Base-by-base conservation (phyloP, 2,113 vertebrate species). In the Ameiurus melas region DNA sequence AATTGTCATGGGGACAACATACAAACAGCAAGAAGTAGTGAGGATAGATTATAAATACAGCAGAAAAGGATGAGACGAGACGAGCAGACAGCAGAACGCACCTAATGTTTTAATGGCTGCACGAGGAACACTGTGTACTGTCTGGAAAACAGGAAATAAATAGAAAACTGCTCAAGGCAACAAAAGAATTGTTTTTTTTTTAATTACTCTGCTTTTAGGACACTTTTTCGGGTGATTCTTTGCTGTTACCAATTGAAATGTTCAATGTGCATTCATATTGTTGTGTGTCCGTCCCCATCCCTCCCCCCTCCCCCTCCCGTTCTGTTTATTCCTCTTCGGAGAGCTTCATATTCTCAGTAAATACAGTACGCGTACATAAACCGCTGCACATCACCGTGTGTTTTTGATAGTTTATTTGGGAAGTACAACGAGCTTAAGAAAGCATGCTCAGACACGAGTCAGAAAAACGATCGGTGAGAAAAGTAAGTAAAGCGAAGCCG, bases 41-140 rank as follows among this genome's bases (percentile, higher is more conserved):
- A 55, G 51, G 16, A 5, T 6, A 9, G 77, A 55, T 30, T 30
- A 80, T 17, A 30, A 80, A 30, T 30, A 17, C 47, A 9, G 14
- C 16, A 30, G 27, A 55, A 53, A 80, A 55, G 19, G 16, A 30
- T 55, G 77, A 80, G 27, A 79, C 0, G 51, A 80, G 27, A 79
- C 0, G 47, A 79, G 51, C 14, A 55, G 47, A 79, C 27, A 80
- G 3, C 16, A 3, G 17, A 80, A 79, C 30, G 47, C 6, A 25
- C 77, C 47, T 79, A 79, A 80, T 80, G 77, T 55, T 33, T 57
- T 80, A 55, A 80, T 80, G 77, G 27, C 14, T n/a, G 47, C 77
- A 30, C 0, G 47, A 80, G 77, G 77, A 80, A 55, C 77, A 30
- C 51, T 19, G 77, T 55, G 51, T 51, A 16, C 51, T 51, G 27